phyloP scores from a whole-genome alignment of 1,140 invertebrate genomes.

The Rhopalosiphum maidis region DNA sequence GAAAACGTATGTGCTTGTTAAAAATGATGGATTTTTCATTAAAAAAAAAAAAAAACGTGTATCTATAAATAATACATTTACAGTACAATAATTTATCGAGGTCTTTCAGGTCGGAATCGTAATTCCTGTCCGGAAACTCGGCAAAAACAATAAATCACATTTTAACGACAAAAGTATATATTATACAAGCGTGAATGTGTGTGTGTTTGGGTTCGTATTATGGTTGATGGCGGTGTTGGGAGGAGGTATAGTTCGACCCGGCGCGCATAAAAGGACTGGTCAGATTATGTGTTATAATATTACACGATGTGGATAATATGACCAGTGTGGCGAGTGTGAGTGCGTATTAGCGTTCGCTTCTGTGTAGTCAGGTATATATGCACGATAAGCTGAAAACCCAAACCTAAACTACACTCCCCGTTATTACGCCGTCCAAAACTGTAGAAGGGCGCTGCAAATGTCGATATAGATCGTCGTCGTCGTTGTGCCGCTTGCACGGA shows the following conservation, averaged over 20 bases:
- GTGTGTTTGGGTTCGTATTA: background rate
- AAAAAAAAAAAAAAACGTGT: background rate
- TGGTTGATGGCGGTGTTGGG: background rate
- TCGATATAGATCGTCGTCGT: background rate
- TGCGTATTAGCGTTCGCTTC: background rate
- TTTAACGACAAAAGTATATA: constrained; percentile 30
- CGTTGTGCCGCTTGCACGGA: background rate
- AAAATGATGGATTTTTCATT: constrained; percentile 4
- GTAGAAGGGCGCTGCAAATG: background rate
- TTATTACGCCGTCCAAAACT: too few relatives aligned
- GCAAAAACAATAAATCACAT: constrained; percentile 42
- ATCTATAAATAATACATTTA: constrained; percentile 1
- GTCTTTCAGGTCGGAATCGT: constrained; percentile 20
- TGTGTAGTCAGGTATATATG: constrained; percentile 31
- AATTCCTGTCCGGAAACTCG: constrained; percentile 31
- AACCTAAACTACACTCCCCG: background rate
- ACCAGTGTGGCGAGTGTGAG: background rate
- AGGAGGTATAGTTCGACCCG: background rate
- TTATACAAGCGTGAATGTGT: background rate
- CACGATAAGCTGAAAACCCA: constrained; percentile 15
- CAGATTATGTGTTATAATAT: background rate
- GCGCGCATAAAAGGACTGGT: constrained; percentile 15
- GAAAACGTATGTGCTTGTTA: background rate
- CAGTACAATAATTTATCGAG: constrained; percentile 28
- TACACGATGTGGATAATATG: background rate